phyloP scores from a whole-genome alignment of 2,888 invertebrate species.

The Quadriops clusia region DNA sequence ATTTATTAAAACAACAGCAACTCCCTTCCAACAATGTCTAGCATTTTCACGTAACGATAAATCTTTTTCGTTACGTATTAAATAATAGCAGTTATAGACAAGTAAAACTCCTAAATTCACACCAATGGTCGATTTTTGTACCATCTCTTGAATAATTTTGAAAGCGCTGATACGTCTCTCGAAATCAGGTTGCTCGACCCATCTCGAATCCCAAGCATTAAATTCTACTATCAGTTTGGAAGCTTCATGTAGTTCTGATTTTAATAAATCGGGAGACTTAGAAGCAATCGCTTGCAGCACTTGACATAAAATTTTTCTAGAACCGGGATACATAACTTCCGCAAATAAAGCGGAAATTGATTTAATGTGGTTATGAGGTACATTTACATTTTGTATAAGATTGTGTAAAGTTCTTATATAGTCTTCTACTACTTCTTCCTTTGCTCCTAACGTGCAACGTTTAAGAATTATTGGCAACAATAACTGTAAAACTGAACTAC shows the following conservation, averaged over 20 bases:
- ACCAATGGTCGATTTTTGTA: conserved; percentile 42
- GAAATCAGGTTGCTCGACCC: conserved; percentile 92
- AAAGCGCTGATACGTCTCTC: conserved; percentile 69
- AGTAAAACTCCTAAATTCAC: conserved; percentile 58
- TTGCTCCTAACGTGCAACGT: conserved; percentile 46
- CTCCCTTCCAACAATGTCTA: conserved; percentile 56
- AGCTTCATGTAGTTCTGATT: conserved; percentile 31
- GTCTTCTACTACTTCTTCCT: conserved; percentile 57
- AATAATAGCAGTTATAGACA: conserved; percentile 72
- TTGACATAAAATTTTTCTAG: conserved; percentile 56
- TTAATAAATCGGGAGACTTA: conserved; percentile 29
- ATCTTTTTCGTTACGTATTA: conserved; percentile 68
- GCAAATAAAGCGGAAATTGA: conserved; percentile 62
- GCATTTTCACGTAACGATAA: conserved; percentile 72
- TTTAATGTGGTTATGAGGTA: conserved; percentile 55
- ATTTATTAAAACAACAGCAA: conserved; percentile 52
- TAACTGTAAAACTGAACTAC: conserved; percentile 56
- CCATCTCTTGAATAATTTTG: conserved; percentile 48
- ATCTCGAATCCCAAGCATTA: conserved; percentile 77
- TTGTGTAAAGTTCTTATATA: conserved; percentile 63
- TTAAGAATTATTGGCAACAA: conserved; percentile 59
- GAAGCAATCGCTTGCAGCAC: conserved; percentile 50
- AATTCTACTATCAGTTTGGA: conserved; percentile 51
- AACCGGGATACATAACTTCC: conserved; percentile 45
- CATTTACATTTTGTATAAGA: conserved; percentile 54